A percentile compares a stretch with the other conserved stretches of the same genome.
Conservation (phyloP, 2,888 invertebrate genomes). For the Andrena praecox region DNA sequence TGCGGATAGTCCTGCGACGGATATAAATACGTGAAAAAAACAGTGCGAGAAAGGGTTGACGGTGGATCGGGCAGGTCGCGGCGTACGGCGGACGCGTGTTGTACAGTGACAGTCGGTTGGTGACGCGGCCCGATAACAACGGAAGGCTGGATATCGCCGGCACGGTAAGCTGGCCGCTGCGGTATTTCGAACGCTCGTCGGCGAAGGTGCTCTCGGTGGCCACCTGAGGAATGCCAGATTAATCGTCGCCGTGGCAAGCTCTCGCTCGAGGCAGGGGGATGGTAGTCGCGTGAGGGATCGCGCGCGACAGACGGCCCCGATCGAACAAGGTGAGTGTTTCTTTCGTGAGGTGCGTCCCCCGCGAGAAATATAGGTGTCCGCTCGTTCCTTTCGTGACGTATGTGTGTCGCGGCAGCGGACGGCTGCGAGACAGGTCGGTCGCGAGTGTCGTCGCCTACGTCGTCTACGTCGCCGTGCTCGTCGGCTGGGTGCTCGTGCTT, state of each 20-base stretch:
- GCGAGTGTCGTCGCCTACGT: slow-evolving; percentile 61
- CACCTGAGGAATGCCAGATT: slow-evolving; percentile 83
- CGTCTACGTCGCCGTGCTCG: slow-evolving; percentile 43
- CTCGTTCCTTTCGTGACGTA: slow-evolving; percentile 78
- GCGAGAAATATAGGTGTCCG: slow-evolving; percentile 57
- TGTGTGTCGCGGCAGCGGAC: slow-evolving; percentile 79
- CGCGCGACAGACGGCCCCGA: slow-evolving; percentile 22
- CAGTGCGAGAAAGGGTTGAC: slow-evolving; percentile 67
- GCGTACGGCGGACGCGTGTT: slow-evolving; percentile 42
- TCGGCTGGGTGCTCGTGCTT: slow-evolving; percentile 46
- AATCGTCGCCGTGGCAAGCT: slow-evolving; percentile 37
- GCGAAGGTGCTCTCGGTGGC: slow-evolving; percentile 86
- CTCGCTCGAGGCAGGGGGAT: slow-evolving; percentile 52
- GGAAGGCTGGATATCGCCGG: slow-evolving; percentile 35
- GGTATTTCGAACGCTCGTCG: slow-evolving; percentile 53
- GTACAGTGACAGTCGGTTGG: slow-evolving; percentile 46
- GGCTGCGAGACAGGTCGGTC: slow-evolving; percentile 75
- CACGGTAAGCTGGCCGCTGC: slow-evolving; percentile 18
- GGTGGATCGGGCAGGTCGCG: slow-evolving; percentile 48
- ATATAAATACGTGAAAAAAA: slow-evolving; percentile 79
- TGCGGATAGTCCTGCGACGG: slow-evolving; percentile 79
- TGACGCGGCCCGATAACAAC: slow-evolving; percentile 39
- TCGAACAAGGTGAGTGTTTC: slow-evolving; percentile 36
- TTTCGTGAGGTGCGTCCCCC: slow-evolving; percentile 59
- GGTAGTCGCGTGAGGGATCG: slow-evolving; percentile 52